phyloP scores from a whole-genome alignment of 2,113 vertebrate genomes.

The Cynocephalus volans region DNA sequence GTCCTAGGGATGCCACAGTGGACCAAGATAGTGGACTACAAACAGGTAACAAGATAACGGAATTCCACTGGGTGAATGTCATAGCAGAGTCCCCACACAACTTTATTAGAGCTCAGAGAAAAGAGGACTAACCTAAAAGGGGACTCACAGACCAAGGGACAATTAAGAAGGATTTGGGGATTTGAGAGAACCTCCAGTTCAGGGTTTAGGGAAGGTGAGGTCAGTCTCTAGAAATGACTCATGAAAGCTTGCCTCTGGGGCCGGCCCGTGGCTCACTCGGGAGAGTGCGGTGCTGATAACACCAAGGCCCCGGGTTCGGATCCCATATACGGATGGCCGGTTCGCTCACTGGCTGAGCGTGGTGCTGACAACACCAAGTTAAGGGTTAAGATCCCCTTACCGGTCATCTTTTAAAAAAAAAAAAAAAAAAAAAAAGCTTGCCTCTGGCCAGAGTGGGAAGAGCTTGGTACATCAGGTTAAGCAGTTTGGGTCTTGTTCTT shows the following conservation, averaged over 20 bases:
- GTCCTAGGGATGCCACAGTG: background rate
- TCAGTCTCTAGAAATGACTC: conserved; percentile 14
- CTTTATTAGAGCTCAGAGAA: background rate
- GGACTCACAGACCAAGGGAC: background rate
- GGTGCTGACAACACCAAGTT: no score
- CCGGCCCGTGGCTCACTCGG: no score
- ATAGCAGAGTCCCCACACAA: no score
- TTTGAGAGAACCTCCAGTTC: background rate
- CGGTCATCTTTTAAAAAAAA: no score
- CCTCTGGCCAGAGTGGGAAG: background rate
- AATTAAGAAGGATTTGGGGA: background rate
- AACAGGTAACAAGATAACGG: background rate
- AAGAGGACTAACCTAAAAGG: background rate
- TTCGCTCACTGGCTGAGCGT: no score
- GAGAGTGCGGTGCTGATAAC: no score
- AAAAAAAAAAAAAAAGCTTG: no score
- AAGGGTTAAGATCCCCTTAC: no score
- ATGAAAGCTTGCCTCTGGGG: background rate
- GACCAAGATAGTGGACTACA: background rate
- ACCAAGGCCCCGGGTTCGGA: no score
- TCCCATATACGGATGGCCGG: no score
- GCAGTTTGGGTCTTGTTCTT: background rate
- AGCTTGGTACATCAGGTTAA: background rate
- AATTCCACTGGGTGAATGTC: background rate
- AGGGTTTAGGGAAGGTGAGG: conserved; percentile 26